A percentile compares a stretch with the other conserved stretches of the same genome.
Evolutionary conservation across 2,113 vertebrate species (phyloP).

Genomic region (Chroicocephalus ridibundus): DNA sequence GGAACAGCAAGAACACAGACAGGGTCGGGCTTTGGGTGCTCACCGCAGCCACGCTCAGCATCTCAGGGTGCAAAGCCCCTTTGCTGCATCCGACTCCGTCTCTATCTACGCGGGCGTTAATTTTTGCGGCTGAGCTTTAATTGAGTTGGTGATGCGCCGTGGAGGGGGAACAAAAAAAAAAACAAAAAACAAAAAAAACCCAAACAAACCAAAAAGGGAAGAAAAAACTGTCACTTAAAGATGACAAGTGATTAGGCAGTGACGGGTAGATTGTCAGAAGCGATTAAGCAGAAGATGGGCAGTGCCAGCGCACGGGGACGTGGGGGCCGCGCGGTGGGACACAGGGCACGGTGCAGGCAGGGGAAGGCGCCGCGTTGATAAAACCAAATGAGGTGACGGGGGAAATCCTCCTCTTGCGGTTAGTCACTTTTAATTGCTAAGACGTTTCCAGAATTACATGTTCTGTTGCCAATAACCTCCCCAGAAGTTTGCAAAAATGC

Average conservation of each 20-base stretch:
- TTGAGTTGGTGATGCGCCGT: neutral
- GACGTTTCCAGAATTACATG: neutral
- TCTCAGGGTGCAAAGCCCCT: neutral
- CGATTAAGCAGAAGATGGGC: neutral
- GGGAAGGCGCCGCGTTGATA: neutral
- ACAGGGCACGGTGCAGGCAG: neutral
- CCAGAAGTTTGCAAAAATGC: conserved; percentile 2
- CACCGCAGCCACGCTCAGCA: neutral
- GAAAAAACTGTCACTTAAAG: neutral
- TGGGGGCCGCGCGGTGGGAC: neutral
- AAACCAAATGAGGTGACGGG: neutral
- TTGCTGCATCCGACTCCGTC: fast-evolving
- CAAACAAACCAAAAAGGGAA: neutral
- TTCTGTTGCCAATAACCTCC: neutral
- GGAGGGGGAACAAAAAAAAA: too few species aligned
- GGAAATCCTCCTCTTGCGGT: conserved; percentile 18
- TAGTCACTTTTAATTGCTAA: neutral
- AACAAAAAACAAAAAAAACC: too few species aligned
- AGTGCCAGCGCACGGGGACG: neutral
- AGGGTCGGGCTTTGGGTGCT: neutral
- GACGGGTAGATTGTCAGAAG: neutral
- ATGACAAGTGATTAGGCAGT: neutral
- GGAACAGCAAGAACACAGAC: neutral
- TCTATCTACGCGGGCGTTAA: neutral
- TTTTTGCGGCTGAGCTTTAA: neutral